phyloP scores from a whole-genome alignment of 2,888 invertebrate species.

The Melitaea athalia region DNA sequence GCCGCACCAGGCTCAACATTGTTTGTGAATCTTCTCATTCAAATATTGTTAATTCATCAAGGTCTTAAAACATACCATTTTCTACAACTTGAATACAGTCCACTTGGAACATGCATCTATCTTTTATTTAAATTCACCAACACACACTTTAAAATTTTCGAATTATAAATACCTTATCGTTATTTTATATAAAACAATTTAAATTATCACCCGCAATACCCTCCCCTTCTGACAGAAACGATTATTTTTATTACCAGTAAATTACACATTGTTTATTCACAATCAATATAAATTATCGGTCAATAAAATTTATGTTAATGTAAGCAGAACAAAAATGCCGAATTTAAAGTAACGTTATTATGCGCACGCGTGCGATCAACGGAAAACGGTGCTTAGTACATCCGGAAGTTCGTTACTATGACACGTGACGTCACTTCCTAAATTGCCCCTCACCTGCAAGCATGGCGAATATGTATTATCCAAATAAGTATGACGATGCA shows the following conservation, averaged over 20 bases:
- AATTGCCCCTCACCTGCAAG: constrained; percentile 16
- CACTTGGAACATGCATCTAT: too few relatives aligned
- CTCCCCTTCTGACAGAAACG: not conserved
- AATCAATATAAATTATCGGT: constrained; percentile 16
- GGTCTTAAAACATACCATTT: too few relatives aligned
- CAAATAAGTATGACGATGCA: constrained; percentile 14
- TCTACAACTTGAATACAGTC: too few relatives aligned
- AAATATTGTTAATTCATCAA: too few relatives aligned
- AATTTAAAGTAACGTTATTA: constrained; percentile 41
- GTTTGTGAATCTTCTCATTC: too few relatives aligned
- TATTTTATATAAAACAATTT: not conserved
- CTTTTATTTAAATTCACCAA: too few relatives aligned
- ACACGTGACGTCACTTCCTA: constrained; percentile 42
- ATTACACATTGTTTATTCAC: constrained; percentile 16
- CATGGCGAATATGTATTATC: constrained; percentile 16
- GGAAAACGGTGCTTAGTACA: constrained; percentile 62
- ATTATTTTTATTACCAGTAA: constrained; percentile 15
- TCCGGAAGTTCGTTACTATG: constrained; percentile 52
- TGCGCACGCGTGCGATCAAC: constrained; percentile 59
- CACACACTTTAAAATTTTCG: not conserved
- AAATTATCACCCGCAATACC: not conserved
- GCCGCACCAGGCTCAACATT: too few relatives aligned
- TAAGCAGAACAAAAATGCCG: constrained; percentile 12
- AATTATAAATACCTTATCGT: not conserved
- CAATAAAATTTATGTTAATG: constrained; percentile 25